Evolutionary conservation across 2,113 vertebrate species (phyloP).

Genomic region (Phrynocephalus versicolor): DNA sequence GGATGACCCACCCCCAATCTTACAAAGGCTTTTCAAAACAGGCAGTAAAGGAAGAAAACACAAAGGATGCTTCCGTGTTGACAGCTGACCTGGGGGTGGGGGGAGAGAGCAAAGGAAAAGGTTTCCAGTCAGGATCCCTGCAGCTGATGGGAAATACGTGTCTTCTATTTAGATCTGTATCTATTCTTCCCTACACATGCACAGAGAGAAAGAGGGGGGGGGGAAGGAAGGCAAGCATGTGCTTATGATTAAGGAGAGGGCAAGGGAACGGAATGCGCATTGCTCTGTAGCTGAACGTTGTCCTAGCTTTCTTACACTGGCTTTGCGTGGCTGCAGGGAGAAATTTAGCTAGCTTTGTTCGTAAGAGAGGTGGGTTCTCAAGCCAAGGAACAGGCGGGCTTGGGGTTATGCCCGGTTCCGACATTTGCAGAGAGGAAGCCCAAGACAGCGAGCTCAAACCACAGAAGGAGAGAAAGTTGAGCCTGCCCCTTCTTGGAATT

Average conservation of each 20-base stretch:
- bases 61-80: rapidly evolving
- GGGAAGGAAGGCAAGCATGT: no score
- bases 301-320: background rate
- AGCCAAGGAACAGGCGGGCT: background rate
- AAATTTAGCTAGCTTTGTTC: background rate
- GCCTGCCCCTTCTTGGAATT: no score
- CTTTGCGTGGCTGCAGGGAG: background rate
- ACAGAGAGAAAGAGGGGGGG: no score
- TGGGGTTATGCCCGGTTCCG: background rate
- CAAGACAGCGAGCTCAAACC: background rate
- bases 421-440: background rate
- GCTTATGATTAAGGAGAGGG: background rate
- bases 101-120: background rate
- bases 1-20: background rate
- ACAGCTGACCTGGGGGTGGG: background rate
- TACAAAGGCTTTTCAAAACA: background rate
- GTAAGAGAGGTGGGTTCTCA: no score
- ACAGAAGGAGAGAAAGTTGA: background rate
- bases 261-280: background rate
- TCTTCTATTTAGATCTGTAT: rapidly evolving
- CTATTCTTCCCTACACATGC: background rate
- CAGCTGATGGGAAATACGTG: background rate
- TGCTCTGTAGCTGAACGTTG: background rate
- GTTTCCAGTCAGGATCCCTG: background rate
- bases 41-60: rapidly evolving